These are phyloP conservation scores for Ascidia mentula DNA, from an alignment of 23 tunicate genomes.

Conservation along the genomic window DNA sequence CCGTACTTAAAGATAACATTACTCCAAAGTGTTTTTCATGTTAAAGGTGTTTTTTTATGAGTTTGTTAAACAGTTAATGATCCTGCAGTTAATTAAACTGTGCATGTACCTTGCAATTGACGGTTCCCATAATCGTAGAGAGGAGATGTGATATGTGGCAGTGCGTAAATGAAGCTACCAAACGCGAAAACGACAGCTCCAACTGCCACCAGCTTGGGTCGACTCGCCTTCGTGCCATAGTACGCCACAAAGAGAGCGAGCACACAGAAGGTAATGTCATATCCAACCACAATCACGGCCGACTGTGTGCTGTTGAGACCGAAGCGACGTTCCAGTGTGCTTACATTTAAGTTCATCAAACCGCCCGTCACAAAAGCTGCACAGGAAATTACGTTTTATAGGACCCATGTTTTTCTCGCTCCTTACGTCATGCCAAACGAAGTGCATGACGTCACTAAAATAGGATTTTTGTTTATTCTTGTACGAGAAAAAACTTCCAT, in stretches of 20 bases:
- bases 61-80: neutral
- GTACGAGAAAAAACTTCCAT: too few species aligned
- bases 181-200: constrained; percentile 52
- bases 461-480: too few species aligned
- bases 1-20: neutral
- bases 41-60: neutral
- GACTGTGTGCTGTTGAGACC: constrained; percentile 78
- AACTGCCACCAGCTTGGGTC: constrained; percentile 57
- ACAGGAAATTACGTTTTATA: too few species aligned
- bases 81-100: neutral
- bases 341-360: constrained; percentile 67
- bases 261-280: constrained; percentile 88
- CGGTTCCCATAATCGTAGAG: constrained; percentile 44
- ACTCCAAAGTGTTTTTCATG: neutral
- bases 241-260: constrained; percentile 72
- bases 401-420: too few species aligned
- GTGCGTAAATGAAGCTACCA: constrained; percentile 61
- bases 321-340: constrained; percentile 85
- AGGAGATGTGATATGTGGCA: constrained; percentile 82
- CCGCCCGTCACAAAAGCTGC: constrained; percentile 44
- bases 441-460: too few species aligned
- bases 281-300: constrained; percentile 65
- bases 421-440: too few species aligned
- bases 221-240: constrained; percentile 46
- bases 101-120: neutral